phyloP scores from a whole-genome alignment of 2,113 vertebrate species.

The Zapus hudsonius region DNA sequence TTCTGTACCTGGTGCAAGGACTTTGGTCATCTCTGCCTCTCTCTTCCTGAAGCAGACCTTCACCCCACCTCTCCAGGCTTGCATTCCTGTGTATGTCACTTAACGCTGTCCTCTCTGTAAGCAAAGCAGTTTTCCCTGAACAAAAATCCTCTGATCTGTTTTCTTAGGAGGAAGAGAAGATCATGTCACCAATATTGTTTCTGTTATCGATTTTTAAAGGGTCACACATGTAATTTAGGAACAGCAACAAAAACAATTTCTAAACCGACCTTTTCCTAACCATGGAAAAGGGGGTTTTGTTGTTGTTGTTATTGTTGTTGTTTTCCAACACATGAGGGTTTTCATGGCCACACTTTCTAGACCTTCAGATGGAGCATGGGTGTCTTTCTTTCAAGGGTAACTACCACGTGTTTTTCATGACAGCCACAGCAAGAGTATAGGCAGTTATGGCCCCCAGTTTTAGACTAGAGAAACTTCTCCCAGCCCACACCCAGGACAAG shows the following conservation, averaged over 20 bases:
- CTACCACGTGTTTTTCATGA: not conserved
- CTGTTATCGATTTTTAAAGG: conserved; percentile 17
- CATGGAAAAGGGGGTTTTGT: not conserved
- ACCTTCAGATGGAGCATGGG: not conserved
- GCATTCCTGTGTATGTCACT: not conserved
- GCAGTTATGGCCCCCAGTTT: not conserved
- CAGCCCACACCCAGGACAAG: not conserved
- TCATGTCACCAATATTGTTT: not conserved
- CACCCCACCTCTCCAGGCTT: not conserved
- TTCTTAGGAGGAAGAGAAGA: not conserved
- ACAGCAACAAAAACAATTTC: not conserved
- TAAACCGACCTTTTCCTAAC: not conserved
- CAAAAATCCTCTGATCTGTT: not conserved
- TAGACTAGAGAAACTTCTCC: not conserved
- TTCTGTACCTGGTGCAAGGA: not conserved
- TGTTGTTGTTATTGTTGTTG: not conserved
- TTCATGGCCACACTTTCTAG: not conserved
- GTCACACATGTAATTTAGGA: not conserved
- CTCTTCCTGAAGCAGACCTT: not conserved
- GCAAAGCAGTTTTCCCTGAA: too few relatives aligned
- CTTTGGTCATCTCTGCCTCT: not conserved
- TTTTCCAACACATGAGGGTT: not conserved
- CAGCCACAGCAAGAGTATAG: not conserved
- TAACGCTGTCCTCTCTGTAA: not conserved
- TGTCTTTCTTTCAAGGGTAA: not conserved